These are phyloP conservation scores for Gnatocerus cornutus DNA, from an alignment of 2,888 invertebrate genomes.

Conservation along the genomic window DNA sequence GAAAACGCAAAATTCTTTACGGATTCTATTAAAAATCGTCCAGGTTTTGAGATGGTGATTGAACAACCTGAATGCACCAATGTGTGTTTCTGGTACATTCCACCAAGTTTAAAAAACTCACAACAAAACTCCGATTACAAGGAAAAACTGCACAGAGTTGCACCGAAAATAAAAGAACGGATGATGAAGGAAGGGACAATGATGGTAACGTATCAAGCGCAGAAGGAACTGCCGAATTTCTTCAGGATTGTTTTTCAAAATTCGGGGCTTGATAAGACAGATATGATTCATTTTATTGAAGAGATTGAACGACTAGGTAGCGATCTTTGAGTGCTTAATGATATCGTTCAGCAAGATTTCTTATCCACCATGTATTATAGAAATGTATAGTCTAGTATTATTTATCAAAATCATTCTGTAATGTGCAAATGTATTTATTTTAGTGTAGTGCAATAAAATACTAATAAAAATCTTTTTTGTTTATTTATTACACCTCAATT, in stretches of 20 bases:
- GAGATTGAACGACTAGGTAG: constrained; percentile 89
- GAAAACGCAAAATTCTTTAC: constrained; percentile 83
- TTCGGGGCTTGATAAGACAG: constrained; percentile 86
- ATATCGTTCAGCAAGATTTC: no score
- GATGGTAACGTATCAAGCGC: constrained; percentile 97
- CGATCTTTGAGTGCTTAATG: constrained; percentile 54
- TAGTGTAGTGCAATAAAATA: constrained; percentile 1
- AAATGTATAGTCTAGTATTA: neutral
- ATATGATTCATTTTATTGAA: constrained; percentile 90
- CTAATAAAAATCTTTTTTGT: neutral
- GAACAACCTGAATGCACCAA: constrained; percentile 93
- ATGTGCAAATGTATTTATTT: constrained; percentile 3
- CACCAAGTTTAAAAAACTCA: constrained; percentile 79
- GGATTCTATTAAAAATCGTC: constrained; percentile 77
- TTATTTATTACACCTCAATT: no score
- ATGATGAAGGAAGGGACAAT: constrained; percentile 97
- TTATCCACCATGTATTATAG: neutral
- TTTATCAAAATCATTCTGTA: neutral
- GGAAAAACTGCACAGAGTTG: constrained; percentile 84
- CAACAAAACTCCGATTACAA: constrained; percentile 74
- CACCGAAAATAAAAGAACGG: constrained; percentile 92
- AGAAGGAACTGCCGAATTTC: constrained; percentile 90
- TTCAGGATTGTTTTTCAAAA: constrained; percentile 96
- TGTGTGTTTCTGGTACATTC: constrained; percentile 97
- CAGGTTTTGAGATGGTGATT: constrained; percentile 83